These are phyloP conservation scores for Remorina albescens DNA, from an alignment of 2,797 vertebrate species.

Conservation along the genomic window DNA sequence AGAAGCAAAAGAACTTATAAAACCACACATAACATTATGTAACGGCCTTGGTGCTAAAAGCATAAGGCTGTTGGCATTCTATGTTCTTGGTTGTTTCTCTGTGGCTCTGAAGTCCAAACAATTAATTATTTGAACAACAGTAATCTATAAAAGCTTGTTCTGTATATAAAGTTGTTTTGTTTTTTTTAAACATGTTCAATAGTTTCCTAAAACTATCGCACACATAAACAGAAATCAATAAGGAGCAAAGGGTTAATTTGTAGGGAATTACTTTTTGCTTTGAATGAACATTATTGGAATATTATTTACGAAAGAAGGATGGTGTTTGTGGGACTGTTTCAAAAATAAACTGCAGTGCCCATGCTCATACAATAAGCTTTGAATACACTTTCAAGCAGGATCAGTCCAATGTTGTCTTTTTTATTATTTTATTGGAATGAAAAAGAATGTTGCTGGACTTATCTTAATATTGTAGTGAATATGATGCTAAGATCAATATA, in stretches of 20 bases:
- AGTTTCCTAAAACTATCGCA: not conserved
- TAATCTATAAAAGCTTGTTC: not conserved
- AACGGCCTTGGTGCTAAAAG: not conserved
- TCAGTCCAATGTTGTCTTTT: not conserved
- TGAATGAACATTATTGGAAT: not conserved
- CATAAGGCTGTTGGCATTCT: not conserved
- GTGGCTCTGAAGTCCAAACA: not conserved
- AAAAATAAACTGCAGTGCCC: not conserved
- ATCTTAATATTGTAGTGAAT: slow-evolving; percentile 15
- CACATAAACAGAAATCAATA: not conserved
- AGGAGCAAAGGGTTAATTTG: not conserved
- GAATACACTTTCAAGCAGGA: not conserved
- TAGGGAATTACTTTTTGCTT: not conserved
- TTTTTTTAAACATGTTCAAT: not conserved
- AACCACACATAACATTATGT: not conserved
- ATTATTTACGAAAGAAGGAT: not conserved
- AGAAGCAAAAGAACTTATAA: slow-evolving; percentile 16
- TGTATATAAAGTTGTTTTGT: not conserved
- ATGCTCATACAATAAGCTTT: not conserved
- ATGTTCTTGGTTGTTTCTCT: not conserved
- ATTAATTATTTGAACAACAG: not conserved
- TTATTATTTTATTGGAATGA: not conserved
- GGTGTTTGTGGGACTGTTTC: not conserved
- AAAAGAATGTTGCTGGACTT: not conserved
- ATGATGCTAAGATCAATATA: slow-evolving; percentile 33